Conservation (phyloP, 1,140 invertebrate species). For the Lepidurus couesii region DNA sequence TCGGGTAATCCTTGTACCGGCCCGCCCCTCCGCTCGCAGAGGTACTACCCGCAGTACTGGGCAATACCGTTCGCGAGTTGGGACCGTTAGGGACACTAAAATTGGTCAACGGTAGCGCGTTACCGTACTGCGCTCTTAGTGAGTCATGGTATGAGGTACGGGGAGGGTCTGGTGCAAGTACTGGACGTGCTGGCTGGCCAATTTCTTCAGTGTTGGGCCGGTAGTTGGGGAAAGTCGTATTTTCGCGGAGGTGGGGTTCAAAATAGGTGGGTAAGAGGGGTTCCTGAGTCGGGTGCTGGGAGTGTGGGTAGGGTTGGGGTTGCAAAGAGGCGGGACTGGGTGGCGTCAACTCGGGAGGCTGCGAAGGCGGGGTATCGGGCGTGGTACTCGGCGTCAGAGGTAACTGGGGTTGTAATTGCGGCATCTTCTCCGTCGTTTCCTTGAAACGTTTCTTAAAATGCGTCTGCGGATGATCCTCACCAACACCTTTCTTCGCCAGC, state of each 20-base stretch:
- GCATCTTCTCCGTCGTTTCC: slow-evolving; percentile 7
- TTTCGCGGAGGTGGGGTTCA: not conserved
- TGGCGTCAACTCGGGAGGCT: not conserved
- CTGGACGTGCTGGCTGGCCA: not conserved
- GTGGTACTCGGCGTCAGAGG: not conserved
- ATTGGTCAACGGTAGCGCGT: not conserved
- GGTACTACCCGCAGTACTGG: not conserved
- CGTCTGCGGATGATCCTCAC: not conserved
- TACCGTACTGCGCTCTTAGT: not conserved
- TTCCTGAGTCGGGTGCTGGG: not conserved
- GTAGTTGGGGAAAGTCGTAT: not conserved
- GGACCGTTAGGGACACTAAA: not conserved
- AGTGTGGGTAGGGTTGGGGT: not conserved
- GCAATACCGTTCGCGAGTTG: not conserved
- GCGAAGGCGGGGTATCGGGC: not conserved
- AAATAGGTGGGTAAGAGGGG: not conserved
- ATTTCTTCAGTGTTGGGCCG: not conserved
- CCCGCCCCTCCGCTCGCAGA: not conserved
- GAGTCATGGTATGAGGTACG: slow-evolving; percentile 4
- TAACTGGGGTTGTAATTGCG: not conserved
- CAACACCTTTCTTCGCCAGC: not conserved
- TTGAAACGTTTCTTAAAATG: not conserved
- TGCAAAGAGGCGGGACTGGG: not conserved
- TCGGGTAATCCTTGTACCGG: not conserved
- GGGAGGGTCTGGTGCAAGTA: not conserved